Conservation (phyloP, 2,797 vertebrate genomes). For the Sebastes nivosus region DNA sequence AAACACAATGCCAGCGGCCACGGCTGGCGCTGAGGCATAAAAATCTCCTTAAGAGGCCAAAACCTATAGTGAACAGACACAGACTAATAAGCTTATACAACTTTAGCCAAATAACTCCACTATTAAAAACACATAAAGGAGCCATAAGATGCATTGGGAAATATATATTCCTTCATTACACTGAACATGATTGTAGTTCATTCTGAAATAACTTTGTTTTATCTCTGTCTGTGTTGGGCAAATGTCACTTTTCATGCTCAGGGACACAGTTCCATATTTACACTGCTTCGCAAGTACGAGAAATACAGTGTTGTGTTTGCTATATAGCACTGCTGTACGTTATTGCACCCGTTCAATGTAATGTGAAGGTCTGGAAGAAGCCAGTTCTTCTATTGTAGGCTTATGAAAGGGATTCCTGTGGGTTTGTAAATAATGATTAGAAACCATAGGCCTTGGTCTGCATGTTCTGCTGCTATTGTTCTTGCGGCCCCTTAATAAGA, state of each 20-base stretch:
- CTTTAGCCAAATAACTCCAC: not conserved
- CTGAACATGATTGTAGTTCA: not conserved
- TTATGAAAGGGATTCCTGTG: slow-evolving; percentile 40
- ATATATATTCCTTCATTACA: not conserved
- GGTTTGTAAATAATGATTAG: slow-evolving; percentile 52
- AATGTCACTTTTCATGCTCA: not conserved
- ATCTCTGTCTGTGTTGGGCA: not conserved
- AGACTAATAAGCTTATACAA: not conserved
- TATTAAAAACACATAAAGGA: slow-evolving; percentile 6
- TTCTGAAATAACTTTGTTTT: not conserved
- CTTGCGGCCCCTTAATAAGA: slow-evolving; percentile 63
- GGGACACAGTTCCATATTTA: not conserved
- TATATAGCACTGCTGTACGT: not conserved
- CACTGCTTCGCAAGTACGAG: not conserved
- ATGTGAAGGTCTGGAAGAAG: slow-evolving; percentile 13
- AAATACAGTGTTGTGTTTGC: not conserved
- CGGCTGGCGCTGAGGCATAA: not conserved
- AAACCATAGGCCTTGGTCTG: slow-evolving; percentile 38
- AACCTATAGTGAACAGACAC: not conserved
- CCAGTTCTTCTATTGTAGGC: not conserved
- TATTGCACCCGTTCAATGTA: slow-evolving; percentile 9
- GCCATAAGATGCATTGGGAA: not conserved
- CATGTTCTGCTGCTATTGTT: slow-evolving; percentile 60
- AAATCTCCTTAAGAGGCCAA: not conserved
- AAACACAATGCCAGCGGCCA: not conserved